Percentiles rank a stretch among this genome's conserved stretches.
phyloP scores from a whole-genome alignment of 2,888 invertebrate species.

The Coelinius sp. region DNA sequence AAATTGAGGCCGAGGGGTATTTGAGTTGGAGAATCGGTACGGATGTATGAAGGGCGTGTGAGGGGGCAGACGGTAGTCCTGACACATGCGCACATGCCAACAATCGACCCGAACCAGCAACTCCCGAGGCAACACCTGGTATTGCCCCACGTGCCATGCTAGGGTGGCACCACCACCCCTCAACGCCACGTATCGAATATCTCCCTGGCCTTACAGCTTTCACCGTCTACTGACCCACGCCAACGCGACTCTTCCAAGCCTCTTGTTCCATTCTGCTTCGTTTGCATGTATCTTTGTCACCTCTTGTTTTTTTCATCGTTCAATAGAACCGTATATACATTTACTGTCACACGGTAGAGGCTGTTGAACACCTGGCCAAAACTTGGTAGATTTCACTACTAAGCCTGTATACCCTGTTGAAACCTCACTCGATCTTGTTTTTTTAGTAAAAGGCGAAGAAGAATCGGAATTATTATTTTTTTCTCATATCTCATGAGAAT shows the following conservation, averaged over 20 bases:
- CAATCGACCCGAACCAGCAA: constrained; percentile 10
- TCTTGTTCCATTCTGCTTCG: constrained; percentile 39
- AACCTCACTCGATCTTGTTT: constrained; percentile 5
- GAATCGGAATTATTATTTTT: background rate
- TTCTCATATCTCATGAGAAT: background rate
- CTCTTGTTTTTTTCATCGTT: background rate
- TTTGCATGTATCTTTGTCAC: constrained; percentile 17
- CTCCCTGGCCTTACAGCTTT: constrained; percentile 55
- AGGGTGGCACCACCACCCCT: constrained; percentile 61
- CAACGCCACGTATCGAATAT: constrained; percentile 59
- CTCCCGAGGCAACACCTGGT: constrained; percentile 44
- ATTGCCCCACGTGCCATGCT: constrained; percentile 62
- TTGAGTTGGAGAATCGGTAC: background rate
- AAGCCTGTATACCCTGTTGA: constrained; percentile 22
- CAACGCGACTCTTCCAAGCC: constrained; percentile 47
- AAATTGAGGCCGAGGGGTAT: constrained; percentile 26
- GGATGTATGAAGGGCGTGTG: constrained; percentile 1
- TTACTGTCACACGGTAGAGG: constrained; percentile 30
- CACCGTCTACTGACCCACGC: constrained; percentile 61
- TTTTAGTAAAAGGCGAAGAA: background rate
- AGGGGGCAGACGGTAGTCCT: constrained; percentile 31
- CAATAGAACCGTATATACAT: constrained; percentile 7
- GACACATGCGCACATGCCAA: constrained; percentile 20
- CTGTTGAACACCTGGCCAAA: constrained; percentile 39
- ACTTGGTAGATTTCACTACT: constrained; percentile 24